These are phyloP conservation scores for Campylomormyrus tamandua DNA, from an alignment of 2,113 vertebrate genomes.

Conservation along the genomic window DNA sequence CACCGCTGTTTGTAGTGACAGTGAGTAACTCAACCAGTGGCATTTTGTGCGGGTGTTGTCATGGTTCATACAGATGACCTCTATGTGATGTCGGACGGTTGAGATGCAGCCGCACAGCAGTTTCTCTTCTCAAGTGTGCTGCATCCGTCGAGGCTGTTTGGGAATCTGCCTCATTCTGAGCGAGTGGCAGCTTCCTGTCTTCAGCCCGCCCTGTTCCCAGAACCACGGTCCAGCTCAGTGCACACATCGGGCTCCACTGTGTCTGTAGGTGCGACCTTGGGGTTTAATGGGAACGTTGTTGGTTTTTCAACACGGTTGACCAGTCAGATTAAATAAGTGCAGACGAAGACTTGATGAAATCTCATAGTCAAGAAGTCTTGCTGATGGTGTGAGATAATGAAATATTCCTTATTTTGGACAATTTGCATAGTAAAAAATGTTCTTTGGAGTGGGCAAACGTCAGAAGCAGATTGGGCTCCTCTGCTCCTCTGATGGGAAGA, in stretches of 20 bases:
- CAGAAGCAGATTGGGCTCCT: background rate
- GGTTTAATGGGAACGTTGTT: background rate
- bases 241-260: background rate
- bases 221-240: background rate
- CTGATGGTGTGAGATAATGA: background rate
- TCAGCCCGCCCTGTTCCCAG: background rate
- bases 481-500: background rate
- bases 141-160: background rate
- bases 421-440: background rate
- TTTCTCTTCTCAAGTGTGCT: background rate
- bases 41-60: background rate
- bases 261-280: background rate
- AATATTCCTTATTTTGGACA: background rate
- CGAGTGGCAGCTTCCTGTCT: background rate
- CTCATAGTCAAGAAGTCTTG: background rate
- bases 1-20: background rate
- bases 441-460: background rate
- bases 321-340: background rate
- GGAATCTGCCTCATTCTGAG: background rate
- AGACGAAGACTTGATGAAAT: background rate
- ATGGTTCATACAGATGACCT: background rate
- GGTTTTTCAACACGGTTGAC: background rate
- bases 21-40: background rate
- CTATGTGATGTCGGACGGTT: background rate
- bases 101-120: background rate